Percentiles rank a stretch among this genome's conserved stretches.
phyloP scores from a whole-genome alignment of 2,113 vertebrate genomes.

The Anguilla rostrata region DNA sequence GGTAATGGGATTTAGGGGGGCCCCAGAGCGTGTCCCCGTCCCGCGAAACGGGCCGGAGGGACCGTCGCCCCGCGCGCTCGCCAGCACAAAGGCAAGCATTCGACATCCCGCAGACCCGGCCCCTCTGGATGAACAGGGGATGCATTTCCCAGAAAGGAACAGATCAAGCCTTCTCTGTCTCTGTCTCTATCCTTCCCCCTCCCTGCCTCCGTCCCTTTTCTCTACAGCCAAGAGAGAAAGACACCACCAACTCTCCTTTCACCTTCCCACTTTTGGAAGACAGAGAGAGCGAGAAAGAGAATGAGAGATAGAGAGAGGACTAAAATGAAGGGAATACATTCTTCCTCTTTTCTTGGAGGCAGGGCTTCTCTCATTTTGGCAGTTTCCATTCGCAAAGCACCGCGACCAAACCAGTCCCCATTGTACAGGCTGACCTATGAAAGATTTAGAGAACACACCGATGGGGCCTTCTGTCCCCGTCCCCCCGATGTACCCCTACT shows the following conservation, averaged over 20 bases:
- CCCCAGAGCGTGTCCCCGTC: slow-evolving; percentile 44
- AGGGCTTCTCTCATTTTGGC: slow-evolving; percentile 66
- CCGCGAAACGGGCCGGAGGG: slow-evolving; percentile 37
- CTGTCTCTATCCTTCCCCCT: not conserved
- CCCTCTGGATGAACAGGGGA: slow-evolving; percentile 14
- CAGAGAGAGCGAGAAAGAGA: not conserved
- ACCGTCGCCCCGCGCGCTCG: slow-evolving; percentile 37
- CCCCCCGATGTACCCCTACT: slow-evolving; percentile 23
- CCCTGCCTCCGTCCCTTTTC: slow-evolving; percentile 3
- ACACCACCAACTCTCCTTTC: slow-evolving; percentile 5
- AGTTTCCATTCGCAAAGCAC: slow-evolving; percentile 77
- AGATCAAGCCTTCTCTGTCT: not conserved
- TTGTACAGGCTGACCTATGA: slow-evolving; percentile 74
- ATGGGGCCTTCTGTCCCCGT: slow-evolving; percentile 51
- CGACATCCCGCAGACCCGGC: slow-evolving; percentile 26
- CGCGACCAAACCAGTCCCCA: slow-evolving; percentile 71
- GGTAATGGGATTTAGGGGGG: slow-evolving; percentile 40
- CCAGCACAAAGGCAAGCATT: slow-evolving; percentile 44
- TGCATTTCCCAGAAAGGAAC: slow-evolving; percentile 51
- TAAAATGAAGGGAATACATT: not conserved
- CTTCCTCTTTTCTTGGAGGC: slow-evolving; percentile 3
- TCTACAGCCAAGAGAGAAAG: slow-evolving; percentile 19
- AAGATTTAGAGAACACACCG: slow-evolving; percentile 69
- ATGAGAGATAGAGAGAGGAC: not conserved
- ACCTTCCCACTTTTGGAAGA: slow-evolving; percentile 31